Base-by-base conservation (phyloP, 2,888 invertebrate genomes). In the Meganola albula region DNA sequence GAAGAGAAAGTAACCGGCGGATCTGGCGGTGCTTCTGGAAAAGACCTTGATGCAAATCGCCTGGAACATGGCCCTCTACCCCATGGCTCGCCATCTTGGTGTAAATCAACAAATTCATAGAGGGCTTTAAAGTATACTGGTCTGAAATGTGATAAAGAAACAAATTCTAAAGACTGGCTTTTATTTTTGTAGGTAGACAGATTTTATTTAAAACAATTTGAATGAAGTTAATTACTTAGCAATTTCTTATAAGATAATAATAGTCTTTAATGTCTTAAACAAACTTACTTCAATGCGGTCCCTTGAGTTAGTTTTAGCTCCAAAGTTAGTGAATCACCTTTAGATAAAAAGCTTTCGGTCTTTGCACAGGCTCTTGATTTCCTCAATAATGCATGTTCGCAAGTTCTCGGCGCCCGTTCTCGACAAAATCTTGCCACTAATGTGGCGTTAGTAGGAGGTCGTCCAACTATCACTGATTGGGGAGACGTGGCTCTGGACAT, bases 21-120 rank as follows among this genome's bases (percentile, higher is more conserved):
- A 48, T 91, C 91, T 0, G 86, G 74, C 1, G 85, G 79, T 1
- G 87, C 87, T 59, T 86, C 87, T 2, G 82, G 87, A 34, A 85
- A 84, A 24, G 83, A 89, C 13, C 89, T 85, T 43, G 91, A 92
- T 27, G 90, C 88, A 69, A 95, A 95, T 49, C 91, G 89, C 31
- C 95, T 88, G 12, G 93, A 93, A 63, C 96, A 96, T 0, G 88
- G 85, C 0, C 92, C 93, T 16, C 87, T 88, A 3, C 92, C 93
- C 78, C 91, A 92, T 0, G 92, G 90, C 52, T 93, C 90, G 0
- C 95, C 95, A 49, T 95, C 95, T 76, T 95, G 92, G 56, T 94
- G 93, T 5, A 95, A 84, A 67, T 95, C 95, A 23, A 96, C 95
- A 63, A 96, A 96, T 73, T 96, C 96, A 75, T 95, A 96, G 12